phyloP scores from a whole-genome alignment of 2,113 vertebrate species.

The Origma solitaria region DNA sequence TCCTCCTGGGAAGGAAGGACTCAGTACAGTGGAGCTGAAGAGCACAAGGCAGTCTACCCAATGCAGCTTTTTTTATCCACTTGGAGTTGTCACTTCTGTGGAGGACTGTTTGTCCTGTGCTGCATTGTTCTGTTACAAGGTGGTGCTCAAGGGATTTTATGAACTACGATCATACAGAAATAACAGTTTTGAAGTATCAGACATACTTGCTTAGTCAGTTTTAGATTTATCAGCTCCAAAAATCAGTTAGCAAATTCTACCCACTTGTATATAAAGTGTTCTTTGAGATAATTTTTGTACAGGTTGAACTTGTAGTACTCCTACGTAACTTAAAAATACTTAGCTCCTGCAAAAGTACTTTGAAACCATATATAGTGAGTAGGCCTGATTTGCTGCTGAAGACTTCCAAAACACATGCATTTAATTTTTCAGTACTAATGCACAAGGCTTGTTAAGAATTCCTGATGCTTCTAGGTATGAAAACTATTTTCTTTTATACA shows the following conservation, averaged over 20 bases:
- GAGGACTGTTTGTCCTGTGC: background rate
- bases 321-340: background rate
- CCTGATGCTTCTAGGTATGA: background rate
- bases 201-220: background rate
- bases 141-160: background rate
- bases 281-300: conserved; percentile 7
- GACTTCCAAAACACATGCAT: background rate
- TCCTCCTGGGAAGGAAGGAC: background rate
- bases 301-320: background rate
- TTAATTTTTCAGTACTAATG: background rate
- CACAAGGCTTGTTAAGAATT: background rate
- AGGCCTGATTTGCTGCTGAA: background rate
- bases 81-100: background rate
- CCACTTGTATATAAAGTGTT: background rate
- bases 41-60: background rate
- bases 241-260: background rate
- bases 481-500: background rate
- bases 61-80: background rate
- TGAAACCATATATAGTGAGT: background rate
- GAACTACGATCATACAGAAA: background rate
- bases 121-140: background rate
- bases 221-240: background rate
- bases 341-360: background rate
- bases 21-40: background rate
- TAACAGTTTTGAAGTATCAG: background rate